Conservation (phyloP, 2,113 vertebrate species). For the Antigone vipio region DNA sequence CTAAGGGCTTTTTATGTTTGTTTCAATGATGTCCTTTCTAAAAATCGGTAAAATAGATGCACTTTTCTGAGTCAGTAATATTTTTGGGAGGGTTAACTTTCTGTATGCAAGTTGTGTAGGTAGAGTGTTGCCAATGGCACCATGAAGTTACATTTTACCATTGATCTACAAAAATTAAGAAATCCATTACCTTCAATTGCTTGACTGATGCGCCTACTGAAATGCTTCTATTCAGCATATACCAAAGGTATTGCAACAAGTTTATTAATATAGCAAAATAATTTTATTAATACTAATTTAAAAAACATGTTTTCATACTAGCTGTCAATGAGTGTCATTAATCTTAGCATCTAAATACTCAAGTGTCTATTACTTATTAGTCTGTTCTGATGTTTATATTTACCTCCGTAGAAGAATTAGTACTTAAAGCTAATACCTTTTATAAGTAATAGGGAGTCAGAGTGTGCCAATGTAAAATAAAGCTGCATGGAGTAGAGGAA, state of each 20-base stretch:
- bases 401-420: not conserved
- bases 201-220: not conserved
- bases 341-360: not conserved
- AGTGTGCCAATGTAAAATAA: not conserved
- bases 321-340: not conserved
- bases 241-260: not conserved
- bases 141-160: not conserved
- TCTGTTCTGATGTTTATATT: not conserved
- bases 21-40: not conserved
- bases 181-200: not conserved
- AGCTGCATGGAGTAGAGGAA: not conserved
- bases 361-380: not conserved
- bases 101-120: rapidly evolving
- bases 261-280: not conserved
- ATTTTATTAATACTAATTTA: not conserved
- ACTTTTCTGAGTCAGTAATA: not conserved
- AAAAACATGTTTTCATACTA: not conserved
- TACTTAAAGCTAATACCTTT: not conserved
- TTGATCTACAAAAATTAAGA: not conserved
- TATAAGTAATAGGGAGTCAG: not conserved
- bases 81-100: not conserved
- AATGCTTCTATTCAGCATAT: not conserved
- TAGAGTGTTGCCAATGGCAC: not conserved
- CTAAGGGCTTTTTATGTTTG: not conserved
- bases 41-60: not conserved